A percentile compares a stretch with the other conserved stretches of the same genome.
phyloP scores from a whole-genome alignment of 2,888 invertebrate genomes.

The Lasioglossum leucozonium region DNA sequence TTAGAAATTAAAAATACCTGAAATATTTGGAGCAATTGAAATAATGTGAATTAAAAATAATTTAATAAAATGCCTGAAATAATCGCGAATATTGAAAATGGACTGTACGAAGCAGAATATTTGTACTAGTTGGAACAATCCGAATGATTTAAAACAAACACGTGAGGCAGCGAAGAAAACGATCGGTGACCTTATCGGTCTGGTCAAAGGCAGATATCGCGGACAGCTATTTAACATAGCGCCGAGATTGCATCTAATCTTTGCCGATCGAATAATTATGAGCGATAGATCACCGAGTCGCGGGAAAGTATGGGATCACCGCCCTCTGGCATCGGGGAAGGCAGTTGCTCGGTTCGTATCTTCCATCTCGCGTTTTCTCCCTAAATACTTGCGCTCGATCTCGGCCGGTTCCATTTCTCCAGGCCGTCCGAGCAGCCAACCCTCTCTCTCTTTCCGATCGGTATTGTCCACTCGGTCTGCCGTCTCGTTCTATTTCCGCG shows the following conservation, averaged over 20 bases:
- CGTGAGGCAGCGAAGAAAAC: too few relatives aligned
- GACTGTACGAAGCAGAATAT: too few relatives aligned
- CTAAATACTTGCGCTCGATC: background rate
- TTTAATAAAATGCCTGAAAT: background rate
- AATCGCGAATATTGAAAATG: too few relatives aligned
- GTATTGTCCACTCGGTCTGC: background rate
- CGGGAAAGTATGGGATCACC: constrained; percentile 3
- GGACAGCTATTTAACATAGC: too few relatives aligned
- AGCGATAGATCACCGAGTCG: background rate
- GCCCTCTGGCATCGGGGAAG: background rate
- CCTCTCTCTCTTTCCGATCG: background rate
- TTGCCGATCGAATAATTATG: too few relatives aligned
- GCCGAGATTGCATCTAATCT: too few relatives aligned
- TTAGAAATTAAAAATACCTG: too few relatives aligned
- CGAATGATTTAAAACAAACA: too few relatives aligned
- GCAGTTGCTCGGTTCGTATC: background rate
- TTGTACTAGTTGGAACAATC: too few relatives aligned
- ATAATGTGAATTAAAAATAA: background rate
- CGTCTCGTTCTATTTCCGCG: constrained; percentile 3
- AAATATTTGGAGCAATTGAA: too few relatives aligned
- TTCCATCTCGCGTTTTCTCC: constrained; percentile 12
- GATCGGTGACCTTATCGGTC: too few relatives aligned
- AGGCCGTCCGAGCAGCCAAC: background rate
- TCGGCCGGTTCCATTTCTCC: background rate
- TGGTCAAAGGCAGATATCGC: too few relatives aligned